Evolutionary conservation across 2,797 vertebrate genomes (phyloP).

Genomic region (Pempheris klunzingeri): DNA sequence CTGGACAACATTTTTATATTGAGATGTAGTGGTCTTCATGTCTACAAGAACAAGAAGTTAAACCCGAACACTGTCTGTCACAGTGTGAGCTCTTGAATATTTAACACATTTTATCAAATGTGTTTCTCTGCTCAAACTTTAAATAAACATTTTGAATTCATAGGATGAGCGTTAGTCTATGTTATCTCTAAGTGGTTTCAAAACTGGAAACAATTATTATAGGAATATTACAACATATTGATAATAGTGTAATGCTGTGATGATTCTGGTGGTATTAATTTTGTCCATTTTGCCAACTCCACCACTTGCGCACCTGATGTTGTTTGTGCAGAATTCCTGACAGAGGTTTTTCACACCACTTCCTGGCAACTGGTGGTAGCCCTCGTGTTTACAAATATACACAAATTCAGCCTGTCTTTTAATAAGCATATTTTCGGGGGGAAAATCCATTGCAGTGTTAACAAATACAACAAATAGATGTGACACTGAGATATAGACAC

Average conservation of each 20-base stretch:
- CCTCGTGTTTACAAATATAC: not conserved
- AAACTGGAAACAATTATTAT: not conserved
- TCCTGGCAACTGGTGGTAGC: slow-evolving; percentile 6
- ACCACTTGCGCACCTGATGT: not conserved
- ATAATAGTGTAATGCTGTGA: not conserved
- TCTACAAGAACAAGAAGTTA: not conserved
- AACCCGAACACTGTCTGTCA: not conserved
- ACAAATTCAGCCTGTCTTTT: slow-evolving; percentile 6
- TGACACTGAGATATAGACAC: not conserved
- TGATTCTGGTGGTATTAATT: not conserved
- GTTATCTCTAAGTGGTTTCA: not conserved
- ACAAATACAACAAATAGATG: no score
- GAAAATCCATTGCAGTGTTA: slow-evolving; percentile 4
- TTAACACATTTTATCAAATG: not conserved
- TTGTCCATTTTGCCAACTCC: not conserved
- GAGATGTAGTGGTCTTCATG: not conserved
- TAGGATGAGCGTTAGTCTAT: not conserved
- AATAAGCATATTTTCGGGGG: not conserved
- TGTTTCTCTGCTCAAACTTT: not conserved
- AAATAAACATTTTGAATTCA: not conserved
- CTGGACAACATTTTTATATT: not conserved
- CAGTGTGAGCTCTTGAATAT: not conserved
- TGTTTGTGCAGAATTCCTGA: slow-evolving; percentile 15
- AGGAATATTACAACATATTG: not conserved
- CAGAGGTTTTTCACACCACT: slow-evolving; percentile 8